A percentile compares a stretch with the other conserved stretches of the same genome.
Evolutionary conservation across 2,888 invertebrate species (phyloP).

Genomic region (Pterostichus niger): DNA sequence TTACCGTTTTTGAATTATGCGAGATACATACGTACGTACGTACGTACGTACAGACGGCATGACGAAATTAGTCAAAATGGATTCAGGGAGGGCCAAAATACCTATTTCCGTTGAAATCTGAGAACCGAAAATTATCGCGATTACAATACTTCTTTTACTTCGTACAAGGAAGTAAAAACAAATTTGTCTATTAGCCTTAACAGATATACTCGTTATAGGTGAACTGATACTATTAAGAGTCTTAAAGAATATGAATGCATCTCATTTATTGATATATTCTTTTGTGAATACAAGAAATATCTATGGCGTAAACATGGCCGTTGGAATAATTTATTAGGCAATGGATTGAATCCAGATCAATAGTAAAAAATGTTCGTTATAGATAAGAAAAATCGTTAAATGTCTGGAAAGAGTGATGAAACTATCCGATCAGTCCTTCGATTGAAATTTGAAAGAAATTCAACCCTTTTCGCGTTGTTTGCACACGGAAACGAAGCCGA

Average conservation of each 20-base stretch:
- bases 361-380: constrained; percentile 45
- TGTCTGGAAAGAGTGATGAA: constrained; percentile 59
- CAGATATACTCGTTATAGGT: too few relatives aligned
- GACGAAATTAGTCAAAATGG: too few relatives aligned
- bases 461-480: constrained; percentile 52
- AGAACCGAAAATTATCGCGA: too few relatives aligned
- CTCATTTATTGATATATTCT: neutral
- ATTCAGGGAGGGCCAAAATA: too few relatives aligned
- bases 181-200: too few relatives aligned
- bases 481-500: constrained; percentile 54
- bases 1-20: too few relatives aligned
- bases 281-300: constrained; percentile 27
- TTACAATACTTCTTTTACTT: too few relatives aligned
- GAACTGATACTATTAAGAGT: too few relatives aligned
- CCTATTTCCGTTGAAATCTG: too few relatives aligned
- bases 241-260: neutral
- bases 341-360: constrained; percentile 6
- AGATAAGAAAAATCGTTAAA: constrained; percentile 62
- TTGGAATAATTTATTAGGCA: constrained; percentile 43
- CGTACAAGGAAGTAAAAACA: too few relatives aligned
- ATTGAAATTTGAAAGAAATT: constrained; percentile 50
- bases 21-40: too few relatives aligned
- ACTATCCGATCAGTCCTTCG: constrained; percentile 54
- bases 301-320: constrained; percentile 1
- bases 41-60: too few relatives aligned